Base-by-base conservation (phyloP, 2,797 vertebrate species). In the Pyrocephalus nanus region DNA sequence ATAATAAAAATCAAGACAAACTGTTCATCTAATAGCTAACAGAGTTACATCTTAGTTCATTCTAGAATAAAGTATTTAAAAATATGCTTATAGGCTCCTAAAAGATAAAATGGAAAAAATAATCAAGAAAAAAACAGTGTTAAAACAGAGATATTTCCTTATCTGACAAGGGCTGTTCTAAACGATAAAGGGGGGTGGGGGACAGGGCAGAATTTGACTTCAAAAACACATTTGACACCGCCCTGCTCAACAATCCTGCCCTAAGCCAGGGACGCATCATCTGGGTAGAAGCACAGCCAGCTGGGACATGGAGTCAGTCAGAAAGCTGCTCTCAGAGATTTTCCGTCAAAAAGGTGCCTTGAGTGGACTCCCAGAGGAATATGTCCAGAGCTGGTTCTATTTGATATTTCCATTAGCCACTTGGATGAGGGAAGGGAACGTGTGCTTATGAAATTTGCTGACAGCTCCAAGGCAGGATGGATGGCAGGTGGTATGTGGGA, bases 391-490 rank as follows among this genome's bases (percentile, higher is more conserved):
- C 48, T 64, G 54, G 29, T 58, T 81, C 32, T 58, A 20, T 85
- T 13, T 75, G 84, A 66, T 94, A 91, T 91, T 87, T 94, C 54
- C 72, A 80, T 92, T 82, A 92, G 23, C 48, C 75, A 77, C 69
- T 38, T 83, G 94, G 53, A 74, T 86, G 85, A 88, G 25, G 50
- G 82, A 94, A 90, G 32, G 66, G 67, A 77, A 80, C 1, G 9
- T 8, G 29, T 0, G 1, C 47, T 66, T 77, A 83, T 58, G 54
- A 69, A 94, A 72, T 75, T 57, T 80, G 7, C 65, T 90, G 91
- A 65, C 73, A 72, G 54, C 34, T 94, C 70, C 62, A 58, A 75
- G 88, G 65, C 50, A 80, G 90, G 78, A 69, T 0, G 9, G 79
- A 71, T 86, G 42, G 58, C 82, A 93, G 90, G 76, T 12, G 1